Evolutionary conservation across 2,113 vertebrate species (phyloP).

Genomic region (Geococcyx californianus): DNA sequence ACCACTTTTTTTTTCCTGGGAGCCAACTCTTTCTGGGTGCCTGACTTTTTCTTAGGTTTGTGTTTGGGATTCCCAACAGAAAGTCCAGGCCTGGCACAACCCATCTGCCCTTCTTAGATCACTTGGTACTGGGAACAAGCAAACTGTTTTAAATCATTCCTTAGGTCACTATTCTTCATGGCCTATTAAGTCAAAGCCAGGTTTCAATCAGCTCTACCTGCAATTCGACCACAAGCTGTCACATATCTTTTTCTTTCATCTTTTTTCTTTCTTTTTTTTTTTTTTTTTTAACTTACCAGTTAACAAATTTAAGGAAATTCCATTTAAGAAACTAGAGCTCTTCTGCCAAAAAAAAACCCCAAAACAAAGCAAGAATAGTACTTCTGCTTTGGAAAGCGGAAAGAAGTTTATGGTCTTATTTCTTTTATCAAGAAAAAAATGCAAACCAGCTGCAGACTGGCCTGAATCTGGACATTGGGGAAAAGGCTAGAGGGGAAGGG

Average conservation of each 20-base stretch:
- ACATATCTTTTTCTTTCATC: neutral
- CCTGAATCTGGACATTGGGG: neutral
- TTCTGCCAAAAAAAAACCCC: neutral
- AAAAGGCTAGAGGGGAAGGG: constrained; percentile 3
- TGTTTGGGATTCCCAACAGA: neutral
- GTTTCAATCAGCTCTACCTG: neutral
- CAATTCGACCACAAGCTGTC: neutral
- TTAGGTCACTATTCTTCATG: neutral
- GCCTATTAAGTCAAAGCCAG: neutral
- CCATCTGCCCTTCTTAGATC: neutral
- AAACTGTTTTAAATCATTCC: neutral
- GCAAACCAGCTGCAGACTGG: neutral
- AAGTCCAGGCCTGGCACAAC: neutral
- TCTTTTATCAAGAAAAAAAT: neutral
- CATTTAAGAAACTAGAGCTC: neutral
- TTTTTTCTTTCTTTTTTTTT: neutral
- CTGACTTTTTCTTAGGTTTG: neutral
- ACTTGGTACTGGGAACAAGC: neutral
- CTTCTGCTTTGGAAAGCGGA: neutral
- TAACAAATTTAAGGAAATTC: neutral
- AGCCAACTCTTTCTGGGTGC: neutral
- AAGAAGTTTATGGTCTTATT: neutral
- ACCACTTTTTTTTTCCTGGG: neutral
- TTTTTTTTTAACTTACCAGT: neutral
- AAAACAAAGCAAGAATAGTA: neutral